Base-by-base conservation (phyloP, 2,113 vertebrate genomes). In the Tinamus guttatus region DNA sequence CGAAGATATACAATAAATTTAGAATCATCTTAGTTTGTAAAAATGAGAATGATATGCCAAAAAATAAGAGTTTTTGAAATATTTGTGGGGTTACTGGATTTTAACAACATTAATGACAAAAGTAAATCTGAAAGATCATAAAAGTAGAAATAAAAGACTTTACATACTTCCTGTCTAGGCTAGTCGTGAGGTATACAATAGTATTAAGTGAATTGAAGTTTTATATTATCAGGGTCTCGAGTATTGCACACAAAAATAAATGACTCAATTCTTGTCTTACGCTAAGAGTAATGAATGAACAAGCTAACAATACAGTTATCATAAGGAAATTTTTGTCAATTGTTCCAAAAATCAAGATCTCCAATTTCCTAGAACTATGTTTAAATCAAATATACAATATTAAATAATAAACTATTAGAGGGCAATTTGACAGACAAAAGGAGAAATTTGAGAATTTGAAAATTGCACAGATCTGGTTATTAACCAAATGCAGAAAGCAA, bases 381-480 rank as follows among this genome's bases (percentile, higher is more conserved):
- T 81, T 58, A 54, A 74, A 81, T 45, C 14, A 15, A 30, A 2
- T 6, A 6, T 71, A 32, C 20, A 4, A 75, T 2, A 8, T 79
- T 22, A 51, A 62, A 52, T 19, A 76, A 13, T 1, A 73, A 56
- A 9, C 11, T 47, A 14, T 9, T 19, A 51, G 6, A 51, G 9
- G 17, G 5, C 5, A 75, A 24, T 4, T 30, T 58, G 13, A 45
- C 3, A 71, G 32, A 45, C 6, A 51, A 59, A 59, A 56, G 6
- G 73, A 13, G 7, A 74, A 5, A 17, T 36, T 41, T 47, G 11
- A 70, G 21, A 65, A 71, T 11, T 4, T 18, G 3, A 9, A 82
- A 86, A 27, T 65, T 1, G 45, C 40, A 28, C 13, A 36, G 3
- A 47, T 25, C 9, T 67, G 1, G 3, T 0, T 34, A 19, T 52